Conservation (phyloP, 2,113 vertebrate species). For the Carlito syrichta region DNA sequence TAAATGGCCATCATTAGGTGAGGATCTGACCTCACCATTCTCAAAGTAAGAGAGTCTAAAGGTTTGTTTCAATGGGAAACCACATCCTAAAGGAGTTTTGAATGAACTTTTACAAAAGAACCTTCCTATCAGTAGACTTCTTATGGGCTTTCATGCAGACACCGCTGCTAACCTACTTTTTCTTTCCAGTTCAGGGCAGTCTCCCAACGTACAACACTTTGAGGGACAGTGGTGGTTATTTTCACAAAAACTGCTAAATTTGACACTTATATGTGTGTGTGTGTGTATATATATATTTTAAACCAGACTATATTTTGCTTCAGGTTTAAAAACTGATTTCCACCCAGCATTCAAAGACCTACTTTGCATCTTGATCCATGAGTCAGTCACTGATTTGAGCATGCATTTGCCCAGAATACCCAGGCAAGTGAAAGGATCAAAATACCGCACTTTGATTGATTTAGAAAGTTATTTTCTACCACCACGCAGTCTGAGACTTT, state of each 20-base stretch:
- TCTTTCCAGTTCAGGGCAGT: background rate
- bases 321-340: conserved; percentile 81
- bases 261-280: conserved; percentile 50
- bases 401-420: conserved; percentile 87
- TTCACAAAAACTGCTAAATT: conserved; percentile 51
- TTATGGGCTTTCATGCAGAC: background rate
- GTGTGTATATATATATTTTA: background rate
- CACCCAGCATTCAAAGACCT: conserved; percentile 78
- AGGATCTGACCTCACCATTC: background rate
- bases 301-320: conserved; percentile 68
- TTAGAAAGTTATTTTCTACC: conserved; percentile 79
- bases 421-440: conserved; percentile 86
- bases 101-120: background rate
- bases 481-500: conserved; percentile 47
- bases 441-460: conserved; percentile 83
- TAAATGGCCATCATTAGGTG: background rate
- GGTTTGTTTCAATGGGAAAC: conserved; percentile 20
- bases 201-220: background rate
- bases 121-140: background rate
- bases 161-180: background rate
- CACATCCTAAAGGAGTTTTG: background rate
- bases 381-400: conserved; percentile 91
- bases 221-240: background rate
- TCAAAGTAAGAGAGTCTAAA: background rate
- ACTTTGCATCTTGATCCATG: conserved; percentile 88